Base-by-base conservation (phyloP, 2,113 vertebrate species). In the Mionectes macconnelli region DNA sequence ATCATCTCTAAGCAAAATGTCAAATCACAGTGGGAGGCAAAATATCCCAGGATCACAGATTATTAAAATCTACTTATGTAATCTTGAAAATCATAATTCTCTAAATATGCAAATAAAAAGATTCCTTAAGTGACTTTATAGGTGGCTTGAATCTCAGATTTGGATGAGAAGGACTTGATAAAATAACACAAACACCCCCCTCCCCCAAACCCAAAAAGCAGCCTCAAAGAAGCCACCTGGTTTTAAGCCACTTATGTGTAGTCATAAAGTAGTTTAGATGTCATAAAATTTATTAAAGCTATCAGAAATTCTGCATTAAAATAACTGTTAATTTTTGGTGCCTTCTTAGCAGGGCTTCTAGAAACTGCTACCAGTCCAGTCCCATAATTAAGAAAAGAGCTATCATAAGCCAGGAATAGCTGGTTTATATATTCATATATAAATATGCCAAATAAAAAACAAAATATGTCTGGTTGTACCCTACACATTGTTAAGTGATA, bases 1-100 rank as follows among this genome's bases (percentile, higher is more conserved):
- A 91, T 92, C 68, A 92, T 56, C 73, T 92, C 85, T 67, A 78
- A 72, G 78, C 35, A 87, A 96, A 81, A 84, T 96, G 93, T 96
- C 96, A 97, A 84, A 96, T 92, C 87, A 92, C 76, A 89, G 94
- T 97, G 85, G 96, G 94, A 94, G 85, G 94, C 24, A 90, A 94
- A 96, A 67, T 93, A 89, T 67, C 56, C 72, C 45, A 78, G 79
- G 68, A 96, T 87, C 44, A 62, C 12, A 78, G 80, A 63, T 95
- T 81, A 80, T 92, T 93, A 84, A 93, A 83, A 92, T 89, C 70
- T 91, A 82, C 74, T 82, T 74, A 94, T 4, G 14, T 89, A 95
- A 90, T 92, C 78, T 66, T 81, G 31, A 84, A 91, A 93, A 86
- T 70, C 39, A 40, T 57, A 50, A 39, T 88, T 89, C 47, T 80